Base-by-base conservation (phyloP, 2,797 vertebrate genomes). In the Tragopan temminckii region DNA sequence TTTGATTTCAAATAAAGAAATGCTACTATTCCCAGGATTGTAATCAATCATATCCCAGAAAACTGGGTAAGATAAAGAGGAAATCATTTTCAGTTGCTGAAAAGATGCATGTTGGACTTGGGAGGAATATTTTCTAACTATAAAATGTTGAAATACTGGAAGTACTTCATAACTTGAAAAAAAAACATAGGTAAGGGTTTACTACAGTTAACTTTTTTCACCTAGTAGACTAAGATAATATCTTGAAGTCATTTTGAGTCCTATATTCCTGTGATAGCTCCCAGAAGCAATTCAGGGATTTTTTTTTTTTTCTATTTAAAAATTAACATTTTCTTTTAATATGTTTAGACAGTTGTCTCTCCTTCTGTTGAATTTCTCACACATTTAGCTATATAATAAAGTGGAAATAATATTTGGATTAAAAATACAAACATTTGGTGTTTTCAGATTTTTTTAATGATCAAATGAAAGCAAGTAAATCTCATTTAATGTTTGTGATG, bases 41-140 rank as follows among this genome's bases (percentile, higher is more conserved):
- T 14, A 58, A n/a, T n/a, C 19, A 76, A 11, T 48, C 4, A 19
- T 67, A 74, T 87, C 55, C 6, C 15, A 55, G 48, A 9, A 90
- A 77, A 50, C 9, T 16, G 11, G 6, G 2, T 4, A 46, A 62
- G 6, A 72, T 58, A n/a, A 38, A 38, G 2, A 31, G 48, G 15
- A 46, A 87, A 55, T 43, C 5, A 23, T 67, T 45, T 80, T 46
- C 3, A 63, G 69, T 76, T 33, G 45, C 27, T 74, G 13, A 9
- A 87, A 81, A 75, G 11, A 59, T 0, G 0, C 11, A 29, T 0
- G 0, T 27, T 62, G 31, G 31, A 53, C 13, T 84, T 0, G 3
- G 7, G 4, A 79, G 16, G 43, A 87, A 36, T 33, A 43, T 36
- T 70, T 87, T 59, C 53, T 63, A 52, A 55, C 12, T 64, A 19